These are phyloP conservation scores for Podarcis lilfordi DNA, from an alignment of 2,797 vertebrate species.

Conservation along the genomic window DNA sequence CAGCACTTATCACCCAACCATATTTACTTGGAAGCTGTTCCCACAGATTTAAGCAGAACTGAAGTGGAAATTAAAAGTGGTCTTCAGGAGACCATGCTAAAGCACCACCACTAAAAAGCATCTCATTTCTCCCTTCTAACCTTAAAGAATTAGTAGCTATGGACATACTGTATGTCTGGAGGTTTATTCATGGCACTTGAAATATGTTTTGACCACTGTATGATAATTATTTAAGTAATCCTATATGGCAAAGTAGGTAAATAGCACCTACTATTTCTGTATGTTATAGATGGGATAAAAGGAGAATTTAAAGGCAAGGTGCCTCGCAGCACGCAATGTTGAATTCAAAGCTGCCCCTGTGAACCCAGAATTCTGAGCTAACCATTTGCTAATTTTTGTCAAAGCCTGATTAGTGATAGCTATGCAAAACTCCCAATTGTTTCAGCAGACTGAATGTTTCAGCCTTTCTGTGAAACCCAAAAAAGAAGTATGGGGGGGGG, in stretches of 20 bases:
- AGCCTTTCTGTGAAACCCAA: background rate
- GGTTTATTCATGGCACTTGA: background rate
- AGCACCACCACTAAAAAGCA: background rate
- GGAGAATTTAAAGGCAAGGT: background rate
- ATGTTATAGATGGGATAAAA: background rate
- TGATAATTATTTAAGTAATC: background rate
- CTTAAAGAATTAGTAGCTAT: background rate
- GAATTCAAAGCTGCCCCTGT: background rate
- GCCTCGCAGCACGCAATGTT: background rate
- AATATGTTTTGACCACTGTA: background rate
- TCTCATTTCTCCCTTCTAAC: background rate
- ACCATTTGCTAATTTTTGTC: background rate
- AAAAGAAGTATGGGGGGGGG: background rate
- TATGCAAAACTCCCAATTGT: background rate
- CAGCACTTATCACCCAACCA: background rate
- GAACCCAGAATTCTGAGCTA: background rate
- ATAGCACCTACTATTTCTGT: background rate
- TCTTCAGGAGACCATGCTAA: background rate
- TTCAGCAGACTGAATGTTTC: background rate
- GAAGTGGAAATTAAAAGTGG: background rate
- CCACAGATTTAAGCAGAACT: background rate
- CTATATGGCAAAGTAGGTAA: background rate
- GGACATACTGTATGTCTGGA: background rate
- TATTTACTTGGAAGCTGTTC: background rate
- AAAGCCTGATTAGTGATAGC: background rate